phyloP scores from a whole-genome alignment of 1,140 invertebrate genomes.

The Tribolium castaneum region DNA sequence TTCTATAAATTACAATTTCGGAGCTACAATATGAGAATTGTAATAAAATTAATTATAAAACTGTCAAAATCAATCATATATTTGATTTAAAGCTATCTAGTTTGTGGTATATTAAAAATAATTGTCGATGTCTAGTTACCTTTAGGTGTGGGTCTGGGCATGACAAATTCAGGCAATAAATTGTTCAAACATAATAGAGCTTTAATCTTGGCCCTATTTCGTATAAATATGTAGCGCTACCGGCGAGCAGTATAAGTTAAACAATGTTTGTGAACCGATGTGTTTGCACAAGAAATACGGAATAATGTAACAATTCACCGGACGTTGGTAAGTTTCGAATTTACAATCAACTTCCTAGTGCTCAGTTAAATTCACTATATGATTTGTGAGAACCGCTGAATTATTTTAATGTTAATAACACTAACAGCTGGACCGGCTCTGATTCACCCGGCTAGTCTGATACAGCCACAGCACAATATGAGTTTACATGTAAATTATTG shows the following conservation, averaged over 20 bases:
- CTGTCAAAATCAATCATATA: conserved; percentile 11
- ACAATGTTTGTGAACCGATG: conserved; percentile 30
- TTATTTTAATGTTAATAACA: conserved; percentile 32
- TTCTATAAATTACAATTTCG: conserved; percentile 1
- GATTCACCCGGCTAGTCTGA: conserved; percentile 5
- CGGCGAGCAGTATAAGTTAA: conserved; percentile 5
- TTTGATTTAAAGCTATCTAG: not conserved
- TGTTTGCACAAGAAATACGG: conserved; percentile 31
- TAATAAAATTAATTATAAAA: conserved; percentile 6
- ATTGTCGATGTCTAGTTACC: not conserved
- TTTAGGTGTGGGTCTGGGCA: not conserved
- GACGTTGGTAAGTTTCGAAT: conserved; percentile 30
- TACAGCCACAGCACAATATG: conserved; percentile 14
- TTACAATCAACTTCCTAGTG: conserved; percentile 31
- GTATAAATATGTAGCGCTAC: conserved; percentile 22
- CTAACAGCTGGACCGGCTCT: conserved; percentile 16
- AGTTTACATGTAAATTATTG: conserved; percentile 29
- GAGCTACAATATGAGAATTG: not conserved
- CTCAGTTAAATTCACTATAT: conserved; percentile 2
- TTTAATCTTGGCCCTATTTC: conserved; percentile 23
- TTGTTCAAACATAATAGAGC: conserved; percentile 21
- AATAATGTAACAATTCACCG: conserved; percentile 34
- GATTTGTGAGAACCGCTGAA: conserved; percentile 29
- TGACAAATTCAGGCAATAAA: conserved; percentile 14
- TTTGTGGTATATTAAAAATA: not conserved